Conservation (phyloP, 1,140 invertebrate species). For the Pomacea maculata region DNA sequence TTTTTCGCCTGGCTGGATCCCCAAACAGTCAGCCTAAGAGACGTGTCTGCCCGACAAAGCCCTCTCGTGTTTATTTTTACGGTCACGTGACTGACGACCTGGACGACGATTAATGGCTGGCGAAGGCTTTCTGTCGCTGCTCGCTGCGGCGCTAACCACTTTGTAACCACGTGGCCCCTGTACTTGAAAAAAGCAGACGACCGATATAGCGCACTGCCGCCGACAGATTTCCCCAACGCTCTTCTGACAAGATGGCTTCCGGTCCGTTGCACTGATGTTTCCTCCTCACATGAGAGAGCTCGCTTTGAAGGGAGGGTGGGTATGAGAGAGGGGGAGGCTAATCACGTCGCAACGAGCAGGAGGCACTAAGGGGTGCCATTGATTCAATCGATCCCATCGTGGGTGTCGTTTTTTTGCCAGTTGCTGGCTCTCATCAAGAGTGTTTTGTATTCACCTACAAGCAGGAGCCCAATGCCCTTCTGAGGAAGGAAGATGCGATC, state of each 20-base stretch:
- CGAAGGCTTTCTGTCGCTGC: neutral
- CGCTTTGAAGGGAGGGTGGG: neutral
- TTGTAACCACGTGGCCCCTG: constrained; percentile 8
- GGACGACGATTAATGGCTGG: too few relatives aligned
- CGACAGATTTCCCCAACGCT: constrained; percentile 5
- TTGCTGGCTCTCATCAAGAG: constrained; percentile 7
- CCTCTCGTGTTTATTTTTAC: too few relatives aligned
- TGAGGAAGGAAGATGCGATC: too few relatives aligned
- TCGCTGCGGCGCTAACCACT: constrained; percentile 1
- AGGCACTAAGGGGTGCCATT: neutral
- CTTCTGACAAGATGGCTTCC: constrained; percentile 9
- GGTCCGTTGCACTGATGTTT: constrained; percentile 7
- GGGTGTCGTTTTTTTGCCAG: constrained; percentile 7
- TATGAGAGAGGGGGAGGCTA: neutral
- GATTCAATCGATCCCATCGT: neutral
- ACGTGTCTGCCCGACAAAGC: too few relatives aligned
- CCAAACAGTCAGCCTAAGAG: too few relatives aligned
- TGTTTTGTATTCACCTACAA: constrained; percentile 1
- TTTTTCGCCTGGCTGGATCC: too few relatives aligned
- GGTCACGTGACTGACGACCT: too few relatives aligned
- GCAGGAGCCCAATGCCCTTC: too few relatives aligned
- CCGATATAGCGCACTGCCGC: neutral
- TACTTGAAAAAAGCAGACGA: neutral
- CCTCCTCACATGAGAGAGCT: constrained; percentile 8
- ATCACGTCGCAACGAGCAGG: constrained; percentile 5